Base-by-base conservation (phyloP, 2,888 invertebrate species). In the Philopedon plagiatum region DNA sequence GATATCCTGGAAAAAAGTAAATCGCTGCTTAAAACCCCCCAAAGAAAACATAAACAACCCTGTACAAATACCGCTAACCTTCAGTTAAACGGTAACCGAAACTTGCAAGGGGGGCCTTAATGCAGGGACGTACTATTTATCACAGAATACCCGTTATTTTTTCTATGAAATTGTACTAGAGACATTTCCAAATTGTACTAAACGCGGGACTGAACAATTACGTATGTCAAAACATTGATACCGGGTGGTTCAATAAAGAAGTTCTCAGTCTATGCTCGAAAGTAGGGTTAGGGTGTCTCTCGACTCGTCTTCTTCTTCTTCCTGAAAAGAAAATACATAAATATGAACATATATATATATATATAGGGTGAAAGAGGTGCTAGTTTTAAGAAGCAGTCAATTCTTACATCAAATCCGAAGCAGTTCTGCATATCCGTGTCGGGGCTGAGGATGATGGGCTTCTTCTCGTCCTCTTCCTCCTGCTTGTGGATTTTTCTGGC, bases 331-430 rank as follows among this genome's bases (percentile, higher is more conserved):
- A 54, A 21, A 46, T n/a, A 23, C 4, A 46, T n/a, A n/a, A n/a
- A n/a, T n/a, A n/a, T n/a, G n/a, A n/a, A n/a, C n/a, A n/a, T n/a
- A n/a, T n/a, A n/a, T n/a, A n/a, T n/a, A n/a, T n/a, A n/a, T n/a
- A n/a, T n/a, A n/a, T n/a, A n/a, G n/a, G n/a, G n/a, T n/a, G n/a
- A n/a, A n/a, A n/a, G n/a, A n/a, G n/a, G n/a, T n/a, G n/a, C n/a
- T 19, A 44, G 9, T 7, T 19, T 9, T 32, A 26, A 57, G 18
- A 15, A 32, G 13, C 1, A 13, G 2, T 23, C 2, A 23, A 54
- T n/a, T 87, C 89, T 87, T 82, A 92, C 93, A 84, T 94, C 94
- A 86, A 95, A 94, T 1, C 94, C 94, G 77, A 95, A 95, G 84
- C 94, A 95, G 15, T 91, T 91, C 81, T 93, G 90, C 85, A 94